Evolutionary conservation across 2,888 invertebrate species (phyloP).

Genomic region (Hyppa rectilinea): DNA sequence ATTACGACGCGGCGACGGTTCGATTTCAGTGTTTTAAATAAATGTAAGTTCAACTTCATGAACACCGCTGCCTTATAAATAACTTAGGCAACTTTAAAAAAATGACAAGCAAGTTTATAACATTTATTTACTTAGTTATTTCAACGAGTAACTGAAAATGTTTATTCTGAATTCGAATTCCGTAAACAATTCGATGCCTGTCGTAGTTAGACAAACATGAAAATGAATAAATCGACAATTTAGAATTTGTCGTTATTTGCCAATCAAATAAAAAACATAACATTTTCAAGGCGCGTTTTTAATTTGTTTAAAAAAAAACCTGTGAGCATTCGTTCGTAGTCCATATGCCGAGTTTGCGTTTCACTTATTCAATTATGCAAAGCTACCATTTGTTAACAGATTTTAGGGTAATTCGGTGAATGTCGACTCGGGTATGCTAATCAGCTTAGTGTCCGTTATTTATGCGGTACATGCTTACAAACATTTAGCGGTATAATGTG

Average conservation of each 20-base stretch:
- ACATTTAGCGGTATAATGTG: conserved; percentile 81
- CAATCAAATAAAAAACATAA: conserved; percentile 58
- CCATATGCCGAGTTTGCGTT: conserved; percentile 83
- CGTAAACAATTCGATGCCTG: conserved; percentile 33
- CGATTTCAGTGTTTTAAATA: too few species aligned
- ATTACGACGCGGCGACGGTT: too few species aligned
- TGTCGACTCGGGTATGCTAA: conserved; percentile 88
- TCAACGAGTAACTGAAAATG: conserved; percentile 22
- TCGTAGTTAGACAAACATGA: conserved; percentile 60
- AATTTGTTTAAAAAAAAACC: conserved; percentile 69
- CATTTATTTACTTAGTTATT: not conserved
- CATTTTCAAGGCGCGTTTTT: conserved; percentile 54
- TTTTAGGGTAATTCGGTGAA: conserved; percentile 87
- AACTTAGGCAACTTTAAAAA: too few species aligned
- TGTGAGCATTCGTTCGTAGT: conserved; percentile 69
- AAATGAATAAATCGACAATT: conserved; percentile 56
- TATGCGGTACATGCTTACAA: conserved; percentile 85
- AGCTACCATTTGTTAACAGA: conserved; percentile 90
- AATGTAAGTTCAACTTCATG: too few species aligned
- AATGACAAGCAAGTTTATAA: too few species aligned
- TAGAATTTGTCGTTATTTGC: conserved; percentile 57
- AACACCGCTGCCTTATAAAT: too few species aligned
- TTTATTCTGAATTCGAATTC: conserved; percentile 16
- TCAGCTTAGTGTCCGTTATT: conserved; percentile 88
- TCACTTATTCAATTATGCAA: conserved; percentile 88